Base-by-base conservation (phyloP, 2,797 vertebrate species). In the Pseudomugil tenellus region DNA sequence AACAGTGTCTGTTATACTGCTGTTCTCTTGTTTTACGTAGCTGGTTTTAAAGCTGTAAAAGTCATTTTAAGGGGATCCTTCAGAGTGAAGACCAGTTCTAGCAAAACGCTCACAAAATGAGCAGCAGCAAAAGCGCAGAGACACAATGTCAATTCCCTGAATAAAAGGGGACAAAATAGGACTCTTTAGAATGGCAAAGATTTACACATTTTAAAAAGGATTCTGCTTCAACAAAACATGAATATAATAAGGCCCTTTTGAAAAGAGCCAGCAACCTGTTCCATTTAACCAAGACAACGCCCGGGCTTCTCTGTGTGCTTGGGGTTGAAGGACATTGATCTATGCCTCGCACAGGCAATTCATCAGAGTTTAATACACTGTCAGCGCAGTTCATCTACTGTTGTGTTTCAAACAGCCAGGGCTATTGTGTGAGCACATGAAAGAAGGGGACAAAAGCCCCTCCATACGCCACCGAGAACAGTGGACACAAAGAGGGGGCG, bases 281-380 rank as follows among this genome's bases (percentile, higher is more conserved):
- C 91, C 88, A 85, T 93, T 92, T 92, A 92, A 80, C 87, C 81
- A 74, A 91, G 90, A 92, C 91, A 90, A 92, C 91, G 92, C 89
- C 85, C 2, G 67, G 87, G 88, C 83, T 88, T 89, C 74, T 67
- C 81, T 92, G 85, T 89, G 90, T 90, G 92, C 90, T 88, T 85
- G 90, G 93, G 91, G 93, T 91, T 94, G 92, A 91, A 92, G 92
- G 92, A 93, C 93, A 93, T 88, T 93, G 93, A 94, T 94, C 93
- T 93, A 92, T 92, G 89, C 92, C 91, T 93, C 89, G 90, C 92
- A 92, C 91, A 89, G 92, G 89, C 92, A 92, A 93, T 95, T 94
- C 93, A 94, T 94, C 94, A 92, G 91, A 92, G 87, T 92, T 94
- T 95, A 95, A 94, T 94, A 94, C 94, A 94, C 94, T 94, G 93